Percentiles rank a stretch among this genome's conserved stretches.
These are phyloP conservation scores for Aradus depressus DNA, from an alignment of 2,888 invertebrate species.

Conservation along the genomic window DNA sequence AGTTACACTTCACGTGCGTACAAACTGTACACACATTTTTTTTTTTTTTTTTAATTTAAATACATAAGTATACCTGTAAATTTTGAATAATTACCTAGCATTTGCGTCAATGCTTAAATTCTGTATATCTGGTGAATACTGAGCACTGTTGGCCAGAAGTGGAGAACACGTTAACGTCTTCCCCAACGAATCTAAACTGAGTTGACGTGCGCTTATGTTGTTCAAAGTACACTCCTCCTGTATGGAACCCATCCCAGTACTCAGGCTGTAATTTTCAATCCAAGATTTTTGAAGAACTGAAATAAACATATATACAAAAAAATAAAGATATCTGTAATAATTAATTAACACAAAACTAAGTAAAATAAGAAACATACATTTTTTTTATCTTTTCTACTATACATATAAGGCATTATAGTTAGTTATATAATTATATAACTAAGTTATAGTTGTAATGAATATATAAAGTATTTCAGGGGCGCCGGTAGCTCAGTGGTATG, in stretches of 20 bases:
- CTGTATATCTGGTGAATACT: constrained; percentile 83
- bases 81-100: constrained; percentile 48
- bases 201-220: constrained; percentile 35
- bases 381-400: too few species aligned
- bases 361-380: too few species aligned
- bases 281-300: constrained; percentile 47
- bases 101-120: constrained; percentile 74
- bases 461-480: too few species aligned
- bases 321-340: too few species aligned
- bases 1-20: too few species aligned
- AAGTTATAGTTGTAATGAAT: too few species aligned
- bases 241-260: constrained; percentile 46
- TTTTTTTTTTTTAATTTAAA: not conserved
- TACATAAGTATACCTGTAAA: not conserved
- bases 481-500: too few species aligned
- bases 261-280: constrained; percentile 56
- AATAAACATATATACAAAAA: not conserved
- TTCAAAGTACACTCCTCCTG: constrained; percentile 30
- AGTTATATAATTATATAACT: too few species aligned
- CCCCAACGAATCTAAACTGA: constrained; percentile 45
- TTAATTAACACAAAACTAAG: too few species aligned
- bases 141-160: constrained; percentile 60
- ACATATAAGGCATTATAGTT: too few species aligned
- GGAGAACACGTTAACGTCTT: constrained; percentile 51
- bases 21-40: too few species aligned